phyloP scores from a whole-genome alignment of 2,797 vertebrate species.

The Trachurus trachurus region DNA sequence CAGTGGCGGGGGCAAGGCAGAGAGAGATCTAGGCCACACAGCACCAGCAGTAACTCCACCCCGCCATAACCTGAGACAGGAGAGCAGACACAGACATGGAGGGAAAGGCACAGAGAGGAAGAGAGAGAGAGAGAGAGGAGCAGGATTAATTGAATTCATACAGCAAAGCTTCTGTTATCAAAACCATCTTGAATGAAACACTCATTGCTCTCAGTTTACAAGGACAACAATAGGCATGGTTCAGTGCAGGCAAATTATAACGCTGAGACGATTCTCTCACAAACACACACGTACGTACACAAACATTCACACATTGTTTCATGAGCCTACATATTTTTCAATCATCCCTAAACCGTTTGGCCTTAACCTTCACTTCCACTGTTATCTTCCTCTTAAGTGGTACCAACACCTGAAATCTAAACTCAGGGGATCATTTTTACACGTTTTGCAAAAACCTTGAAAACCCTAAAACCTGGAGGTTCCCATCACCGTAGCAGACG shows the following conservation, averaged over 20 bases:
- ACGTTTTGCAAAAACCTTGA: constrained; percentile 25
- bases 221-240: constrained; percentile 74
- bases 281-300: constrained; percentile 10
- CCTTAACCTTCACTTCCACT: constrained; percentile 22
- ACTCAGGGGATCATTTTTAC: constrained; percentile 3
- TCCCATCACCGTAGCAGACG: neutral
- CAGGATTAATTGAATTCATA: constrained; percentile 69
- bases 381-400: constrained; percentile 19
- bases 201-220: constrained; percentile 75
- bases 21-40: constrained; percentile 90
- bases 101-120: constrained; percentile 17
- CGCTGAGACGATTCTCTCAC: constrained; percentile 52
- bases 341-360: constrained; percentile 31
- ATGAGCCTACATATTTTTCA: constrained; percentile 16
- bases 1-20: constrained; percentile 93
- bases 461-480: neutral
- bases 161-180: constrained; percentile 63
- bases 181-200: constrained; percentile 69
- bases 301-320: constrained; percentile 21
- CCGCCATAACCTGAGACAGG: constrained; percentile 88
- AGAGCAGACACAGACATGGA: constrained; percentile 8
- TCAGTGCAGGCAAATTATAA: constrained; percentile 68
- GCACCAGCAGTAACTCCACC: constrained; percentile 92
- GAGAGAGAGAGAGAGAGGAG: constrained; percentile 30
- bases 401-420: constrained; percentile 16